Base-by-base conservation (phyloP, 2,888 invertebrate species). In the Melieria omissa region DNA sequence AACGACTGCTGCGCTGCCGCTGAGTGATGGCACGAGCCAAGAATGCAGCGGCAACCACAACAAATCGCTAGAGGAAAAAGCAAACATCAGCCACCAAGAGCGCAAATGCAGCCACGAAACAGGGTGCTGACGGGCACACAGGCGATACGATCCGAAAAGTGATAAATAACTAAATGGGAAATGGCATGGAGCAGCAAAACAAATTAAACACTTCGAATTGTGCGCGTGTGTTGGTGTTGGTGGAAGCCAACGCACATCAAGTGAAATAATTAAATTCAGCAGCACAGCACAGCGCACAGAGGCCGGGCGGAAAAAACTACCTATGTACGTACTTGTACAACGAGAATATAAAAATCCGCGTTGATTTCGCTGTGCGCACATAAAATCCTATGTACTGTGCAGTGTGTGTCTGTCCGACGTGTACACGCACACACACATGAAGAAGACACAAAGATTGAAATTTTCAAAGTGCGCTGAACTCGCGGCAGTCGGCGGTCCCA, bases 401-500 rank as follows among this genome's bases (percentile, higher is more conserved):
- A 45, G 47, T 52, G 44, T 52, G 44, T 44, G 9, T 10, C 49
- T 44, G 52, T 42, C 10, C 57, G 46, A 29, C 42, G 41, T 45
- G 45, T 6, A 9, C 12, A 14, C 29, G 10, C 46, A 29, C 0
- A 62, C 8, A 46, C n/a, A 45, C 45, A 4, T 16, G 54, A 4
- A 54, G 46, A 6, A 66, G 16, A 10, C 66, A 58, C 16, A 29
- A 41, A 16, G 49, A n/a, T 41, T 41, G 4, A 10, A 9, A 47
- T 4, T 14, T 76, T 76, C 65, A 80, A 78, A 80, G 82, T 81
- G 74, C 82, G 77, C 77, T 80, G 82, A 82, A 81, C 82, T 77
- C 77, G 57, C 64, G 49, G 47, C 52, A 7, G 45, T 10, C 54
- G 52, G 65, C 65, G 42, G 14, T 29, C 29, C 29, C 29, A 29